A percentile compares a stretch with the other conserved stretches of the same genome.
phyloP scores from a whole-genome alignment of 2,113 vertebrate species.

The Coreoperca whiteheadi region DNA sequence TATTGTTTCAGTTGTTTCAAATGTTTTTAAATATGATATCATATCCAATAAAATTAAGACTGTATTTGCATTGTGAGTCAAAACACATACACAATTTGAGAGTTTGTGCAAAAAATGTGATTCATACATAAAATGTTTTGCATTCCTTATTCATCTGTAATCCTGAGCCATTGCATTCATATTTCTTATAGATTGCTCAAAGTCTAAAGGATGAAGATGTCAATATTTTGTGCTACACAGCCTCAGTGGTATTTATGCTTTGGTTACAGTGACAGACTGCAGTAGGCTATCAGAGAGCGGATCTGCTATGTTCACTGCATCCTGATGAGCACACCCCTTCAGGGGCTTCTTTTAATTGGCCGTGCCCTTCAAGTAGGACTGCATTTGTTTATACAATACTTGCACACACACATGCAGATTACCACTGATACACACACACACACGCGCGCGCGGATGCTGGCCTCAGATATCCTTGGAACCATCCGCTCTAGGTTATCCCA shows the following conservation, averaged over 20 bases:
- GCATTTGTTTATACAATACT: conserved; percentile 66
- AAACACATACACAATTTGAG: background rate
- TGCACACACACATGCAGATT: background rate
- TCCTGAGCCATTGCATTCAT: conserved; percentile 1
- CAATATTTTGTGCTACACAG: conserved; percentile 27
- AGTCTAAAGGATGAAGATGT: conserved; percentile 52
- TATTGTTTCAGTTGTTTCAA: background rate
- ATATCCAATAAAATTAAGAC: background rate
- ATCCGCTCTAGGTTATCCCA: conserved; percentile 65
- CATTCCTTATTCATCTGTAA: background rate
- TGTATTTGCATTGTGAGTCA: background rate
- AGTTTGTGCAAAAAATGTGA: background rate
- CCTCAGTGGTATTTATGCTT: conserved; percentile 32
- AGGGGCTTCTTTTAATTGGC: conserved; percentile 76
- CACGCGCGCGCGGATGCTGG: conserved; percentile 35
- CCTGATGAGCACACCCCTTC: conserved; percentile 68
- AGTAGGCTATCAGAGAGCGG: conserved; percentile 59
- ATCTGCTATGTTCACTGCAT: conserved; percentile 70
- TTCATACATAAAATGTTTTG: background rate
- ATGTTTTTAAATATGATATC: background rate
- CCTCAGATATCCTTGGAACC: conserved; percentile 73
- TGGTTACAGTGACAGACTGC: conserved; percentile 58
- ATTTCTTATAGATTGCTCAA: background rate
- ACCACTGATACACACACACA: background rate
- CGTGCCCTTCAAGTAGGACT: conserved; percentile 58